Percentiles rank a stretch among this genome's conserved stretches.
Conservation (phyloP, 2,888 invertebrate genomes). For the Sympetrum striolatum region DNA sequence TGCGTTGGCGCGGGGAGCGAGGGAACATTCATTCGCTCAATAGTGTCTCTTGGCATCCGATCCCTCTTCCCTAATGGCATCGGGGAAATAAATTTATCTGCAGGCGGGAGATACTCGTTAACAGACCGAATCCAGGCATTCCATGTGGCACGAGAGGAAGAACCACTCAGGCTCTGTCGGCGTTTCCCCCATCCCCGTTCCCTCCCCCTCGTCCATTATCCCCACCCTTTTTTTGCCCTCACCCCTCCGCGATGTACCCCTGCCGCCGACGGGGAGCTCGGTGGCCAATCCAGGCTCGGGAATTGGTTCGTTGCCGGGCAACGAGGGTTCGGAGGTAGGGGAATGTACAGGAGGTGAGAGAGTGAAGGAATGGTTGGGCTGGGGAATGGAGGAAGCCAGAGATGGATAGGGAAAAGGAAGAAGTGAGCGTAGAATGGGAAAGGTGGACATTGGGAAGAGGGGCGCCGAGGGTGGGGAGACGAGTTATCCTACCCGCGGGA, state of each 20-base stretch:
- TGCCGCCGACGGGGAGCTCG: background rate
- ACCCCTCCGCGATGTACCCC: constrained; percentile 49
- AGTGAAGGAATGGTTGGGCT: constrained; percentile 3
- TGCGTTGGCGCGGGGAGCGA: background rate
- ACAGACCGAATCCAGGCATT: constrained; percentile 35
- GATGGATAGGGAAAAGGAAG: constrained; percentile 48
- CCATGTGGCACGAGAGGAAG: constrained; percentile 2
- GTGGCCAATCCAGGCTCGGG: constrained; percentile 18
- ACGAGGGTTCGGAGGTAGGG: background rate
- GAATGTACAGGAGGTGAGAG: background rate
- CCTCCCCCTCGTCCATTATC: constrained; percentile 47
- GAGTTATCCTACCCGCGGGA: background rate
- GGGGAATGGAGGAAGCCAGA: constrained; percentile 13
- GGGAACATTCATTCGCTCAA: background rate
- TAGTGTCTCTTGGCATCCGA: constrained; percentile 48
- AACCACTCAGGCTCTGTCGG: constrained; percentile 52
- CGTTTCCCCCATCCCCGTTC: constrained; percentile 57
- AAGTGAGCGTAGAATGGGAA: constrained; percentile 49
- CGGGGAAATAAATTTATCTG: constrained; percentile 39
- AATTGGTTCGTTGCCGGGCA: constrained; percentile 30
- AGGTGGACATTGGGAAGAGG: background rate
- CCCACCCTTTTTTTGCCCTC: constrained; percentile 49
- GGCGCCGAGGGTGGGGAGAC: background rate
- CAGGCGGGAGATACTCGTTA: constrained; percentile 37
- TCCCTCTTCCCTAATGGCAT: constrained; percentile 47